These are phyloP conservation scores for Hylaeus volcanicus DNA, from an alignment of 1,140 invertebrate genomes.

Conservation along the genomic window DNA sequence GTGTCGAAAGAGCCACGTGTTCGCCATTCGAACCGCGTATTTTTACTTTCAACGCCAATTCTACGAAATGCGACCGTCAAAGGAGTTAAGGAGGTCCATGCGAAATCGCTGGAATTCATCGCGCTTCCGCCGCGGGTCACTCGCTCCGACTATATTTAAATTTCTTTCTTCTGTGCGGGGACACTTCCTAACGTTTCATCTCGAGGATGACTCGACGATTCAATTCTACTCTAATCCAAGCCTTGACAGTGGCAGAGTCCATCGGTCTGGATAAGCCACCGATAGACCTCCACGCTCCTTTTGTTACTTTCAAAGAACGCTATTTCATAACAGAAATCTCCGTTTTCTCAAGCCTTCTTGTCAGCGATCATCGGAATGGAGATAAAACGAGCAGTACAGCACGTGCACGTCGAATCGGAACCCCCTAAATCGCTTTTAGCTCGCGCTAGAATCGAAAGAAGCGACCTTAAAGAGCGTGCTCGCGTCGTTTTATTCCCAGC, in stretches of 20 bases:
- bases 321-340: too few species aligned
- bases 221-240: too few species aligned
- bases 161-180: slow-evolving; percentile 57
- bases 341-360: too few species aligned
- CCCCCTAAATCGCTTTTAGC: slow-evolving; percentile 36
- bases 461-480: slow-evolving; percentile 38
- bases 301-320: too few species aligned
- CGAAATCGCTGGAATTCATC: slow-evolving; percentile 68
- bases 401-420: slow-evolving; percentile 40
- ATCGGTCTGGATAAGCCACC: too few species aligned
- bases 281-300: too few species aligned
- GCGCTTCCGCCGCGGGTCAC: slow-evolving; percentile 64
- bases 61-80: slow-evolving; percentile 72
- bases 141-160: slow-evolving; percentile 64
- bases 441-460: slow-evolving; percentile 29
- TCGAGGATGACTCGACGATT: too few species aligned
- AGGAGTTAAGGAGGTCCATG: slow-evolving; percentile 67
- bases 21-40: slow-evolving; percentile 63
- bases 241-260: too few species aligned
- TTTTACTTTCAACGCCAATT: slow-evolving; percentile 73
- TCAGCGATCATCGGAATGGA: neutral
- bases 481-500: slow-evolving; percentile 50
- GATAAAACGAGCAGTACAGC: slow-evolving; percentile 16
- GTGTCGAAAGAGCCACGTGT: slow-evolving; percentile 56
- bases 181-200: too few species aligned